Conservation (phyloP, 1,140 invertebrate genomes). For the Nasonia longicornis region DNA sequence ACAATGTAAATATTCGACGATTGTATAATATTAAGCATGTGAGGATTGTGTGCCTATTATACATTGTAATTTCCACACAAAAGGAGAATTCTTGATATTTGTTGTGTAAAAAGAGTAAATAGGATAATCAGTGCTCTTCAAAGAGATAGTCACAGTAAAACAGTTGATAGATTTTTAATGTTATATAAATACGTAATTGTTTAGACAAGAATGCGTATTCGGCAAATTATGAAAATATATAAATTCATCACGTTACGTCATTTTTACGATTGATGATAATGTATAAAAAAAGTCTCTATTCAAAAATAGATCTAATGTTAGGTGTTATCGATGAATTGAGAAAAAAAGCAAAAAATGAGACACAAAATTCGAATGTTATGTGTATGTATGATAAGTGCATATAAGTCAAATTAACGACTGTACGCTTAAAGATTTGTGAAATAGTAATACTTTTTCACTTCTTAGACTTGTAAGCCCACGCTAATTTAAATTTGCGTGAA, state of each 20-base stretch:
- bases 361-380: not conserved
- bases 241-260: too few species aligned
- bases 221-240: too few species aligned
- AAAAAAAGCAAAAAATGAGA: not conserved
- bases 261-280: not conserved
- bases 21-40: too few species aligned
- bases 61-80: too few species aligned
- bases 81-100: too few species aligned
- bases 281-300: not conserved
- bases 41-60: too few species aligned
- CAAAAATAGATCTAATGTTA: not conserved
- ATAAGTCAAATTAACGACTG: not conserved
- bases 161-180: not conserved
- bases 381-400: not conserved
- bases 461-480: conserved; percentile 13
- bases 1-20: too few species aligned
- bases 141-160: not conserved
- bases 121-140: not conserved
- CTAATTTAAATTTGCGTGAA: conserved; percentile 14
- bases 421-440: conserved; percentile 19
- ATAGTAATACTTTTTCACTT: conserved; percentile 17
- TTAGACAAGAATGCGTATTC: too few species aligned
- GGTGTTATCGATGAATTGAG: not conserved
- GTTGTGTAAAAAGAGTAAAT: not conserved
- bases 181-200: too few species aligned